A percentile compares a stretch with the other conserved stretches of the same genome.
phyloP scores from a whole-genome alignment of 2,888 invertebrate genomes.

The Nineta flava region DNA sequence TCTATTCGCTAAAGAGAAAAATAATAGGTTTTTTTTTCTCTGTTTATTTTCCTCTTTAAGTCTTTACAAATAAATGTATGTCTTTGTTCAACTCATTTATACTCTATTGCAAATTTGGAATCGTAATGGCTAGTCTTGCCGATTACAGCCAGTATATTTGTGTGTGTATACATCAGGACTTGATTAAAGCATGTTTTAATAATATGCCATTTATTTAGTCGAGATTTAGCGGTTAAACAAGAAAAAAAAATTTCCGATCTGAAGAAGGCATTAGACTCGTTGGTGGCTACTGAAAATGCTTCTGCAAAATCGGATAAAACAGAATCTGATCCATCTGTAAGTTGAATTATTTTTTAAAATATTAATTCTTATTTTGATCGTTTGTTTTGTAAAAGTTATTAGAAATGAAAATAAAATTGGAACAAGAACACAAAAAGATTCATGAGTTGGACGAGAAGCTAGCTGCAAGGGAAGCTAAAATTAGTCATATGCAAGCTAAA shows the following conservation, averaged over 20 bases:
- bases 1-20: too few species aligned
- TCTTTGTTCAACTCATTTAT: too few species aligned
- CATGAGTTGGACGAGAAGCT: not conserved
- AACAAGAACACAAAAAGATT: not conserved
- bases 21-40: too few species aligned
- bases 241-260: slow-evolving; percentile 3
- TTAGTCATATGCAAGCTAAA: slow-evolving; percentile 41
- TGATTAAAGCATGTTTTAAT: not conserved
- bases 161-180: not conserved
- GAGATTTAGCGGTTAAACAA: slow-evolving; percentile 4
- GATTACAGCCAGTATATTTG: too few species aligned
- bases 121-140: too few species aligned
- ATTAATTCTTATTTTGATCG: not conserved
- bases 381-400: not conserved
- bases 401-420: not conserved
- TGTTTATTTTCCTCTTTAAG: too few species aligned
- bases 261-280: not conserved
- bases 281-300: not conserved
- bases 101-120: too few species aligned
- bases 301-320: not conserved
- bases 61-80: too few species aligned
- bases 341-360: not conserved
- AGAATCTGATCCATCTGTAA: not conserved
- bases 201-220: not conserved
- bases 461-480: slow-evolving; percentile 25